A percentile compares a stretch with the other conserved stretches of the same genome.
Evolutionary conservation across 2,797 vertebrate species (phyloP).

Genomic region (Sparidentex hasta): DNA sequence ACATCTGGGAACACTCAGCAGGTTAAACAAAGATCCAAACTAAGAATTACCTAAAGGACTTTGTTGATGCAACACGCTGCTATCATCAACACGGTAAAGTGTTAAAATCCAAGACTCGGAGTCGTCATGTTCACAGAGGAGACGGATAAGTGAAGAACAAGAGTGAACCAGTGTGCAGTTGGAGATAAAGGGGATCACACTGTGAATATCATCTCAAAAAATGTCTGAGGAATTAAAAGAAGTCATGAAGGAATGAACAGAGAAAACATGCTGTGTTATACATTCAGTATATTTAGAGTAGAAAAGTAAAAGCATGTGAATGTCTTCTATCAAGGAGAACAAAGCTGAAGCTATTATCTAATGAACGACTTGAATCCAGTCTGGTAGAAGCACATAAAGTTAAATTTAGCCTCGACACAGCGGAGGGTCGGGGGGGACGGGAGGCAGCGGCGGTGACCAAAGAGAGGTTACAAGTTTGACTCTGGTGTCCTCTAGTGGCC

Average conservation of each 20-base stretch:
- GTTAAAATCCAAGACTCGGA: no score
- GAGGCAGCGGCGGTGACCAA: no score
- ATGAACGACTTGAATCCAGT: neutral
- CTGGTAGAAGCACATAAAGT: neutral
- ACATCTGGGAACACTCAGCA: constrained; percentile 29
- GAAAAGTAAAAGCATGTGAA: neutral
- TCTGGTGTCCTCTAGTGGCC: constrained; percentile 55
- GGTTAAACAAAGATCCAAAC: neutral
- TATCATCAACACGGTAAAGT: no score
- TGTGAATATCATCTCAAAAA: no score
- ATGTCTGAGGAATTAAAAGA: neutral
- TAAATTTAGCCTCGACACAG: constrained; percentile 12
- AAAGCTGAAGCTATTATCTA: neutral
- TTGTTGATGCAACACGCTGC: no score
- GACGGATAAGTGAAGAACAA: no score
- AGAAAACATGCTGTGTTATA: neutral
- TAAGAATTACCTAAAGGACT: neutral
- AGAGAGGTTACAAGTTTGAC: neutral
- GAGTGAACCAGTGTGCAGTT: no score
- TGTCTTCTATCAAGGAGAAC: neutral
- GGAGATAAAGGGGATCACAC: no score
- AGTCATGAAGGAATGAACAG: neutral
- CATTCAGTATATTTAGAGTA: neutral
- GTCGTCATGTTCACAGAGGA: no score
- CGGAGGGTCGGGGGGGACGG: fast-evolving